phyloP scores from a whole-genome alignment of 2,797 vertebrate genomes.

The Platalea minor region DNA sequence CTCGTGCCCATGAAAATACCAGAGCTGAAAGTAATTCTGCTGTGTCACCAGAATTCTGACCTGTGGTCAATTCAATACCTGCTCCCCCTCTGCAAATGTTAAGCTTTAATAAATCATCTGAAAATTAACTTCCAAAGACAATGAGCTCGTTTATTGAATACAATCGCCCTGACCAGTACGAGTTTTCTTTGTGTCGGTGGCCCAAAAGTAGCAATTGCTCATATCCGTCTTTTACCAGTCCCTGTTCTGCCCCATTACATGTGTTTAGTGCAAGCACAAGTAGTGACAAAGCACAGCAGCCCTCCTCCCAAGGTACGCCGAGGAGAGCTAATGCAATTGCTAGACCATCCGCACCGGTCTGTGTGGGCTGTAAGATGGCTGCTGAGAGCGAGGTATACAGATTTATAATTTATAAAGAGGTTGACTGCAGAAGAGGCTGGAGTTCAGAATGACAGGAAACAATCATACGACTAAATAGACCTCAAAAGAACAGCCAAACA shows the following conservation, averaged over 20 bases:
- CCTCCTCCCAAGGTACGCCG: background rate
- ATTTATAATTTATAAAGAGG: slow-evolving; percentile 52
- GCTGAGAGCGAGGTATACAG: slow-evolving; percentile 10
- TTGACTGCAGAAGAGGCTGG: slow-evolving; percentile 7
- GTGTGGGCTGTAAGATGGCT: slow-evolving; percentile 34
- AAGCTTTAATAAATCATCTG: background rate
- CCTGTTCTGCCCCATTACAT: background rate
- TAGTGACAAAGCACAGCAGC: background rate
- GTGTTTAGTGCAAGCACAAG: background rate
- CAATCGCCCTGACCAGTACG: background rate
- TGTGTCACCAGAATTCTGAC: background rate
- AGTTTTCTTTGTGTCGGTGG: background rate
- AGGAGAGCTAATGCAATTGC: background rate
- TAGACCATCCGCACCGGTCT: background rate
- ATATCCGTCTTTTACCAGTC: background rate
- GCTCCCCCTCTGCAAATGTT: background rate
- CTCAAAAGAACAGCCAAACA: slow-evolving; percentile 31
- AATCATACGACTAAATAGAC: background rate
- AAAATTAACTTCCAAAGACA: slow-evolving; percentile 25
- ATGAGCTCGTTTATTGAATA: background rate
- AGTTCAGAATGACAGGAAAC: background rate
- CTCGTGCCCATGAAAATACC: background rate
- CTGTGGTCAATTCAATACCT: background rate
- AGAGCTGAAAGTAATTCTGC: background rate
- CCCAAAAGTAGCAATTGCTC: background rate